These are phyloP conservation scores for Trilocha varians DNA, from an alignment of 2,888 invertebrate species.

Conservation along the genomic window DNA sequence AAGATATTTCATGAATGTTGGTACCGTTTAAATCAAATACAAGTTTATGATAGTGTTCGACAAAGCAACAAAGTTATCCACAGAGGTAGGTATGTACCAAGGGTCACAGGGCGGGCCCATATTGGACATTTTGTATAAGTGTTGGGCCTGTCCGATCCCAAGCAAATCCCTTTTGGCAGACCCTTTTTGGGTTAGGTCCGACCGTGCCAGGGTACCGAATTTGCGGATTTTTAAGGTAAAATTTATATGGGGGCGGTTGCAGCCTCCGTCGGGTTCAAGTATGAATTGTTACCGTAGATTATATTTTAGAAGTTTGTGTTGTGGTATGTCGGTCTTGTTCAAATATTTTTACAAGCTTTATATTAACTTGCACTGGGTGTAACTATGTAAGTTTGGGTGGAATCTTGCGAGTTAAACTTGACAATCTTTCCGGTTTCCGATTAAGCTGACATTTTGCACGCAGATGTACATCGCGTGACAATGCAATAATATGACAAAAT, in stretches of 20 bases:
- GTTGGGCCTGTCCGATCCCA: constrained; percentile 63
- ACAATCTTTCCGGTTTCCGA: too few relatives aligned
- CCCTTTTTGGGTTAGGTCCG: constrained; percentile 65
- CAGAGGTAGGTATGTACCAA: constrained; percentile 53
- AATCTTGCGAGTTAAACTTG: too few relatives aligned
- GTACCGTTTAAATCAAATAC: neutral
- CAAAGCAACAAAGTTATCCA: constrained; percentile 62
- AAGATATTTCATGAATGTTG: neutral
- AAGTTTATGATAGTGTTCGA: too few relatives aligned
- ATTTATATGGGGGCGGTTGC: constrained; percentile 58
- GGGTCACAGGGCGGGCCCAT: constrained; percentile 50
- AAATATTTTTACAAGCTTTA: neutral
- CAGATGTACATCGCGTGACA: too few relatives aligned
- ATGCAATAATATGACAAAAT: too few relatives aligned
- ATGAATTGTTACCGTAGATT: constrained; percentile 20
- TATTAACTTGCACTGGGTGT: too few relatives aligned
- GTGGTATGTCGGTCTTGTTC: constrained; percentile 11
- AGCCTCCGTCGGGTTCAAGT: constrained; percentile 12
- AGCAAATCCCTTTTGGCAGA: constrained; percentile 69
- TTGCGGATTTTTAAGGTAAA: constrained; percentile 74
- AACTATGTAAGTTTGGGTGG: too few relatives aligned
- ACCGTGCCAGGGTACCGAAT: constrained; percentile 65
- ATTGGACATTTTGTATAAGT: constrained; percentile 74
- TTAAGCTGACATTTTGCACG: too few relatives aligned
- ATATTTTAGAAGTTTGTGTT: constrained; percentile 13